A percentile compares a stretch with the other conserved stretches of the same genome.
These are phyloP conservation scores for Atherinosoma microstoma DNA, from an alignment of 2,797 vertebrate genomes.

Conservation along the genomic window DNA sequence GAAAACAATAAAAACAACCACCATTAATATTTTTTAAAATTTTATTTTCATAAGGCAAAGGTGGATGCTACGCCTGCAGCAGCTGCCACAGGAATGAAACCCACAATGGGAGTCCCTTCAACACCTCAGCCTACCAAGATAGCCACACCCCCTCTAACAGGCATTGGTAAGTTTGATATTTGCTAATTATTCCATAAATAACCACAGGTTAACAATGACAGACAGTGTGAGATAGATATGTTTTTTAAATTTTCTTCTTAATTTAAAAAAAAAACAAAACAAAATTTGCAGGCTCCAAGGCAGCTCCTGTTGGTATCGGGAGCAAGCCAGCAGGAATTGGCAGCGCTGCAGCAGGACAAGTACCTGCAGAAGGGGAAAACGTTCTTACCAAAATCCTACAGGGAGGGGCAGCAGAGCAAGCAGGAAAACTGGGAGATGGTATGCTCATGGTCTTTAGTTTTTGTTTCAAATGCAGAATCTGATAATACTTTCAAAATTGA, in stretches of 20 bases:
- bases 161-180: slow-evolving; percentile 86
- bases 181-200: not conserved
- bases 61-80: slow-evolving; percentile 80
- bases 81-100: slow-evolving; percentile 78
- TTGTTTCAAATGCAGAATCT: slow-evolving; percentile 2
- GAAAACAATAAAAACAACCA: not conserved
- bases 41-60: slow-evolving; percentile 82
- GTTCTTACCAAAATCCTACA: slow-evolving; percentile 96
- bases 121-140: slow-evolving; percentile 83
- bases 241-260: not conserved
- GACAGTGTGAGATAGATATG: not conserved
- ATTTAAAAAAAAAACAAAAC: too few relatives aligned
- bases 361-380: slow-evolving; percentile 90
- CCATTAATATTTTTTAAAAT: not conserved
- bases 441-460: slow-evolving; percentile 33
- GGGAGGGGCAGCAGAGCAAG: slow-evolving; percentile 96
- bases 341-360: slow-evolving; percentile 82
- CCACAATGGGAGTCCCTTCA: slow-evolving; percentile 71
- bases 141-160: slow-evolving; percentile 83
- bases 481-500: not conserved
- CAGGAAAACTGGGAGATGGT: slow-evolving; percentile 98
- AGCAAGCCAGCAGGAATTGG: slow-evolving; percentile 86
- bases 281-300: slow-evolving; percentile 86
- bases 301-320: slow-evolving; percentile 85
- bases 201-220: not conserved